These are phyloP conservation scores for Sebastiscus tertius DNA, from an alignment of 2,797 vertebrate species.

Conservation along the genomic window DNA sequence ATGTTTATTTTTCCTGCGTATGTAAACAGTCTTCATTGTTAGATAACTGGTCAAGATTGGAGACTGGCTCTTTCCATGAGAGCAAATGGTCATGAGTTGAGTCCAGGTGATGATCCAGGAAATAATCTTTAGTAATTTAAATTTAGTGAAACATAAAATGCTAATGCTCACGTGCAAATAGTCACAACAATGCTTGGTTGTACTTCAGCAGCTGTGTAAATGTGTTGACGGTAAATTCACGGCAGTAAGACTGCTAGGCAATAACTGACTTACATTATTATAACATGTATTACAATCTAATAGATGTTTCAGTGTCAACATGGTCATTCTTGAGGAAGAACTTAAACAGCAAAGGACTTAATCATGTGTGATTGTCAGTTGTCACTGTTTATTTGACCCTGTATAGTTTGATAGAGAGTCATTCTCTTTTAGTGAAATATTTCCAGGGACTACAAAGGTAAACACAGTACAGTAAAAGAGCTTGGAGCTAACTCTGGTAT, in stretches of 20 bases:
- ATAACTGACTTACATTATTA: background rate
- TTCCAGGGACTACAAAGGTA: no score
- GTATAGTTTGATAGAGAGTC: background rate
- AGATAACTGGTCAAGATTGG: background rate
- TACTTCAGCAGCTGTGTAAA: background rate
- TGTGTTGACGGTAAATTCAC: background rate
- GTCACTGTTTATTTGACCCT: background rate
- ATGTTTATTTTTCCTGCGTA: background rate
- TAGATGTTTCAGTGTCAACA: background rate
- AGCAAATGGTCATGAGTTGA: background rate
- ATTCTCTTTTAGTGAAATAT: background rate
- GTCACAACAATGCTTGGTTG: background rate
- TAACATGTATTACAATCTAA: background rate
- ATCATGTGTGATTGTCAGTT: background rate
- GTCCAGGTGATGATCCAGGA: background rate
- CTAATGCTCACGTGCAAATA: background rate
- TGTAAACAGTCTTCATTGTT: background rate
- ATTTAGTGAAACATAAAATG: background rate
- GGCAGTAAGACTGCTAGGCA: background rate
- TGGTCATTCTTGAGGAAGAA: no score
- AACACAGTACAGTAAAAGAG: no score
- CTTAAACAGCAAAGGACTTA: no score
- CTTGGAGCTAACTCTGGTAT: no score
- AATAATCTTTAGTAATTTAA: background rate
- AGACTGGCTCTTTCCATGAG: background rate